Evolutionary conservation across 2,113 vertebrate species (phyloP), one percentile per base, ranked within the genome.

Genomic region (Cisticola juncidis): DNA sequence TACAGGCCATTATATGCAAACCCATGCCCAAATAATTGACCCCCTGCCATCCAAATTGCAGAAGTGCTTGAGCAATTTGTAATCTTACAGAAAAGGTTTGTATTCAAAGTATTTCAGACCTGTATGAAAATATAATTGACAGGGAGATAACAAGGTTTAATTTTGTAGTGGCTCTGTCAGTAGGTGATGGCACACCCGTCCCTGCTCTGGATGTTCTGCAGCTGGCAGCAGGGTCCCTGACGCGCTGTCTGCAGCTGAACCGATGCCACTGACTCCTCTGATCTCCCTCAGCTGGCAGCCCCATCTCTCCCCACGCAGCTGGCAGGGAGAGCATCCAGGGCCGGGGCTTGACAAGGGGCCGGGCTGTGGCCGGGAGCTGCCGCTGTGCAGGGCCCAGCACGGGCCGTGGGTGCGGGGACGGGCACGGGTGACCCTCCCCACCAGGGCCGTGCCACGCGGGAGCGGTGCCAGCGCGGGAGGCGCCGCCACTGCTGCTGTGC

Each of bases 21-120:
- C 62, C 86, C 96, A 77, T 97, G 91, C 91, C 95, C 97, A 95
- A 94, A 94, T 95, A 96, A 97, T 88, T 91, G 91, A 97, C 92
- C 96, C 76, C 88, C 53, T 83, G 92, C 92, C 69, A 91, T 88
- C 89, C 72, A 72, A 91, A 93, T 53, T 86, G 81, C 74, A 68
- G 86, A 92, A 96, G 85, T 40, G 85, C 86, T 86, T 42, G 45
- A 86, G 45, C 25, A 5, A 50, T 72, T 74, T 81, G 61, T 57
- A 76, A 56, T 94, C 86, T 94, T 82, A 35, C 70, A 60, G 74
- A 69, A 91, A 92, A 57, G 74, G 62, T 87, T 94, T 96, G 82
- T 65, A 68, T 86, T 95, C 69, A 11, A 76, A 85, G 82, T 48
- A 35, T 95, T 95, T 88, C 86, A 77, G 83, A 79, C 19, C 54